These are phyloP conservation scores for Aythya baeri DNA, from an alignment of 2,113 vertebrate species.

Conservation along the genomic window DNA sequence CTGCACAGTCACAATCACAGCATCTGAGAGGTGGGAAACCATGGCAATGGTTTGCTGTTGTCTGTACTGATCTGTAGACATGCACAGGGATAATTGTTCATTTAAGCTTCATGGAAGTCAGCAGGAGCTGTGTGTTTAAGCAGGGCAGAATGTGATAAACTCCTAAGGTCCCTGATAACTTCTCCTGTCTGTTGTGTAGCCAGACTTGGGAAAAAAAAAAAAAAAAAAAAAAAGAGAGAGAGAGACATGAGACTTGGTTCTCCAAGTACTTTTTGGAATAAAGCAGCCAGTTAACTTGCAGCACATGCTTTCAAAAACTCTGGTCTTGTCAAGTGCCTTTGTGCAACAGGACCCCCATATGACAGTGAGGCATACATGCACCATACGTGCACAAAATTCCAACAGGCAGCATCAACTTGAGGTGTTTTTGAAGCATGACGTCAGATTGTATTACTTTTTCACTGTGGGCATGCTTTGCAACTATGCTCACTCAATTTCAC, in stretches of 20 bases:
- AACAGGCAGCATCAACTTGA: neutral
- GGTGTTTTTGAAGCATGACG: neutral
- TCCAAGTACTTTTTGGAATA: neutral
- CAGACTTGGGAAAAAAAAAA: fast-evolving
- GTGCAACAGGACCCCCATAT: fast-evolving
- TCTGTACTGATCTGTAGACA: neutral
- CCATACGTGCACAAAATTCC: neutral
- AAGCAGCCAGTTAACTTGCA: neutral
- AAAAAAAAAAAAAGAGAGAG: neutral
- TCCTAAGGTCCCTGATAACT: neutral
- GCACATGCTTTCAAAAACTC: neutral
- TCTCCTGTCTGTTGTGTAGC: neutral
- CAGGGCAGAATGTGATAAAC: neutral
- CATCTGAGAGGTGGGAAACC: neutral
- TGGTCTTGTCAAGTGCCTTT: neutral
- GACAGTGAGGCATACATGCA: fast-evolving
- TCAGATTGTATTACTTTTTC: neutral
- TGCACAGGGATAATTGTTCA: neutral
- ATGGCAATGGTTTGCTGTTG: neutral
- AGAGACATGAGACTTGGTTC: neutral
- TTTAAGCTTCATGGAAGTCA: neutral
- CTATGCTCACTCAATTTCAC: neutral
- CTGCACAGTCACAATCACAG: neutral
- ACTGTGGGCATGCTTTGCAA: neutral
- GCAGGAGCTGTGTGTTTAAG: neutral